Evolutionary conservation across 2,888 invertebrate genomes (phyloP).

Genomic region (Clunio marinus): DNA sequence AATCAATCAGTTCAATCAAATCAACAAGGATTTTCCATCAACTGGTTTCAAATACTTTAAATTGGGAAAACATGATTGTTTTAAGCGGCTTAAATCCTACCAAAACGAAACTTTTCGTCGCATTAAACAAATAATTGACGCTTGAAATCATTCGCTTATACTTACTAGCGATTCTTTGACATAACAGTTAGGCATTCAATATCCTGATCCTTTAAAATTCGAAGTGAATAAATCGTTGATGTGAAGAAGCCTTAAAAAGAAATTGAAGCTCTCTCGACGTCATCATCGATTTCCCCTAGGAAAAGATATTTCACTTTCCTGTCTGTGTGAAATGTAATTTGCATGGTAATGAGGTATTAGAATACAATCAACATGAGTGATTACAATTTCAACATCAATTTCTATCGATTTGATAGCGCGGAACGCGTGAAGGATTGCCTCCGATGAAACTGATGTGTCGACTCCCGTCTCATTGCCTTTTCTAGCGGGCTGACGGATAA

Average conservation of each 20-base stretch:
- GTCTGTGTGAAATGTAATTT: not conserved
- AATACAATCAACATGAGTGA: not conserved
- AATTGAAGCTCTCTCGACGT: not conserved
- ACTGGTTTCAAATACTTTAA: too few relatives aligned
- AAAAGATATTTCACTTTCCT: too few relatives aligned
- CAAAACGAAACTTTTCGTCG: not conserved
- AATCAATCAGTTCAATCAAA: too few relatives aligned
- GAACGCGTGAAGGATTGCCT: not conserved
- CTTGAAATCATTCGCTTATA: too few relatives aligned
- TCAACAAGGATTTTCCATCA: too few relatives aligned
- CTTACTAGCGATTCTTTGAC: not conserved
- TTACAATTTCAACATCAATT: not conserved
- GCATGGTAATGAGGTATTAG: not conserved
- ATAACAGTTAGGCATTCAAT: not conserved
- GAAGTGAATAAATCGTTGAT: not conserved
- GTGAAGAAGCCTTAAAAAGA: not conserved
- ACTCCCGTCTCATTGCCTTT: not conserved
- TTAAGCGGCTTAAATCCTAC: too few relatives aligned
- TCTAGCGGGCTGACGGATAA: too few relatives aligned
- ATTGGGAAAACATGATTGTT: too few relatives aligned
- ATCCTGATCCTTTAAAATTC: not conserved
- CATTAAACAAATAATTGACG: not conserved
- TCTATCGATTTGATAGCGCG: not conserved
- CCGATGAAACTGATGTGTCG: not conserved
- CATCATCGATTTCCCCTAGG: too few relatives aligned